Evolutionary conservation across 2,113 vertebrate species (phyloP).

Genomic region (Percina caprodes): DNA sequence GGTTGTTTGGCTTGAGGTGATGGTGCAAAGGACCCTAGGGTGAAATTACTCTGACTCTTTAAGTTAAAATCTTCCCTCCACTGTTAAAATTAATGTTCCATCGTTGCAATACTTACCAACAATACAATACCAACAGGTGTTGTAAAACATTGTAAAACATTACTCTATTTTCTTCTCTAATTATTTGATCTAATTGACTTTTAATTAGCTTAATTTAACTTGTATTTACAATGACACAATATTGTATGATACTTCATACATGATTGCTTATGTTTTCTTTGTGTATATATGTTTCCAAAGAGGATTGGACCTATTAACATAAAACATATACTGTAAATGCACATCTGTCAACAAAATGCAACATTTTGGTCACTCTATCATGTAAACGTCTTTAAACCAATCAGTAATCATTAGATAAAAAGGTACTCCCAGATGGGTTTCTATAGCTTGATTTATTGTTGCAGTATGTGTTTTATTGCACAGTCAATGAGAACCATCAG

Average conservation of each 20-base stretch:
- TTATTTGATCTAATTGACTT: background rate
- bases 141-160: background rate
- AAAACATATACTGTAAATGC: background rate
- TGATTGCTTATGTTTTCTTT: background rate
- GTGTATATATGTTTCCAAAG: background rate
- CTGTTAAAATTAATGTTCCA: background rate
- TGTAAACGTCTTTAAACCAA: background rate
- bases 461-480: conserved; percentile 8
- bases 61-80: background rate
- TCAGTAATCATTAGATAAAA: background rate
- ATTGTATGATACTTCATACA: background rate
- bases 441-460: background rate
- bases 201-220: background rate
- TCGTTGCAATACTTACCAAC: too few species aligned
- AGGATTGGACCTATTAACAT: background rate
- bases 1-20: too few species aligned
- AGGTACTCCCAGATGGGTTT: background rate
- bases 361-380: background rate
- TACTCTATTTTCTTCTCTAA: background rate
- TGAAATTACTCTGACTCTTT: too few species aligned
- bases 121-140: too few species aligned
- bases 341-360: background rate
- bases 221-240: background rate
- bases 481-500: background rate
- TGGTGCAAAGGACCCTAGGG: too few species aligned